These are phyloP conservation scores for Callimico goeldii DNA, from an alignment of 2,797 vertebrate species.

Conservation along the genomic window DNA sequence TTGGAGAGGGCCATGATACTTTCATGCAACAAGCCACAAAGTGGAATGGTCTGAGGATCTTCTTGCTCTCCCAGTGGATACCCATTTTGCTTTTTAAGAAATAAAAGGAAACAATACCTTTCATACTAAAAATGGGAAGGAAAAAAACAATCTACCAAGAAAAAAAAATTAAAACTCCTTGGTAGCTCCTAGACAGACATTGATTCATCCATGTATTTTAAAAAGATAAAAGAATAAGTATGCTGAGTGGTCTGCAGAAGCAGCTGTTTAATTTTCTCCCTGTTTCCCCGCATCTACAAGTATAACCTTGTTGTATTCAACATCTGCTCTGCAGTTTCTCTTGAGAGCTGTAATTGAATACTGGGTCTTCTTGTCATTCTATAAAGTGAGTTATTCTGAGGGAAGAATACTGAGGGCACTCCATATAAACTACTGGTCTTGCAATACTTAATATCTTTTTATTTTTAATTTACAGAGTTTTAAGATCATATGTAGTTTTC, in stretches of 20 bases:
- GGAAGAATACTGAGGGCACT: background rate
- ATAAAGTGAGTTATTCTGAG: slow-evolving; percentile 24
- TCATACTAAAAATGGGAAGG: background rate
- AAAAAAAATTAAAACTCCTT: background rate
- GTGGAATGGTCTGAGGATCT: background rate
- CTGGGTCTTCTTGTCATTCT: background rate
- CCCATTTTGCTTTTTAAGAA: background rate
- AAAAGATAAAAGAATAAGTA: background rate
- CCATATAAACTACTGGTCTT: background rate
- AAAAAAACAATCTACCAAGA: background rate
- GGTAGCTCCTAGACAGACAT: background rate
- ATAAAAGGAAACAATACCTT: background rate
- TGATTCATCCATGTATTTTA: background rate
- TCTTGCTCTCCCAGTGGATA: background rate
- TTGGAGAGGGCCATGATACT: background rate
- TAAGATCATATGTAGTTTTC: background rate
- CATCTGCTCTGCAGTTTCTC: background rate
- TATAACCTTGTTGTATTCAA: background rate
- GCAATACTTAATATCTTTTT: background rate
- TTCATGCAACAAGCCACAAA: background rate
- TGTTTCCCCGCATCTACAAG: background rate
- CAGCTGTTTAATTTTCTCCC: background rate
- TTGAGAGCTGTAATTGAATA: background rate
- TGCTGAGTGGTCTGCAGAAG: background rate
- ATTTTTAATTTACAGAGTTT: background rate